Conservation (phyloP, 2,113 vertebrate genomes). For the Crypturellus undulatus region DNA sequence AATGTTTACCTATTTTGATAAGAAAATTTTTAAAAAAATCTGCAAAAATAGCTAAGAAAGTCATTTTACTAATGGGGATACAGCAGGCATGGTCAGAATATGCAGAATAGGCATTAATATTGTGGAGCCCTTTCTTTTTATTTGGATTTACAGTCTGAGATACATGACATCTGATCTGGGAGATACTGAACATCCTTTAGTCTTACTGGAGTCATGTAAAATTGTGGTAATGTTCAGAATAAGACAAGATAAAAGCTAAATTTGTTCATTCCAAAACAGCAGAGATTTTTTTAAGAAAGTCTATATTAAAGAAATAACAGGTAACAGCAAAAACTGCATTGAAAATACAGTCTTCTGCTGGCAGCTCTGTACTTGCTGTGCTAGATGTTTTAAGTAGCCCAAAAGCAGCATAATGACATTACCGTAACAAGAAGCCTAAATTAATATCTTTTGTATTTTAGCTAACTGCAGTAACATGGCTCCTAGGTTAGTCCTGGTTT, state of each 20-base stretch:
- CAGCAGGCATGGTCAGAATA: background rate
- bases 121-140: background rate
- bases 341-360: background rate
- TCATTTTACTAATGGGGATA: background rate
- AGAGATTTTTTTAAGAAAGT: background rate
- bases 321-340: background rate
- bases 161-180: background rate
- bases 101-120: background rate
- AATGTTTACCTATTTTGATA: background rate
- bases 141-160: background rate
- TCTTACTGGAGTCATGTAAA: background rate
- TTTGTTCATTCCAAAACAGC: background rate
- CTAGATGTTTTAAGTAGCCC: background rate
- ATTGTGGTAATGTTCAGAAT: background rate
- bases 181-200: background rate
- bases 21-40: background rate
- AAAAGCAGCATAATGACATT: background rate
- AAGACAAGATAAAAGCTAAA: background rate
- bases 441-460: background rate
- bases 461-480: background rate
- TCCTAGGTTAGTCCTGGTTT: background rate
- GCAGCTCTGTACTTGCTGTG: background rate
- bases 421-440: fast-evolving
- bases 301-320: background rate
- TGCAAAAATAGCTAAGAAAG: background rate